Conservation (phyloP, 2,113 vertebrate genomes). For the Chlorodrepanis virens region DNA sequence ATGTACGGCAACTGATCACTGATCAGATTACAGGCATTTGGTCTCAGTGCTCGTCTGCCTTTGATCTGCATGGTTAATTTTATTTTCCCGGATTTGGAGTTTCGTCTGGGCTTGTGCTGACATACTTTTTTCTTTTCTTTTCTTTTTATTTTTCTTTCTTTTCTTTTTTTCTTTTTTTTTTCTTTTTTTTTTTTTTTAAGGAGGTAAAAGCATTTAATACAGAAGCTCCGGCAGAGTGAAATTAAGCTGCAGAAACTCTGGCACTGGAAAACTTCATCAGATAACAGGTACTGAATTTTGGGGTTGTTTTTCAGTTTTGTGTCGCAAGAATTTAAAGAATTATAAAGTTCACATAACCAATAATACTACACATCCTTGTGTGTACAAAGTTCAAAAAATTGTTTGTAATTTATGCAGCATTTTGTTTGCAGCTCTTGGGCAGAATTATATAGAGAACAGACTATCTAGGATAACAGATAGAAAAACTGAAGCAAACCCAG, state of each 20-base stretch:
- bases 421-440: not conserved
- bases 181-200: slow-evolving; percentile 49
- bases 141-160: slow-evolving; percentile 12
- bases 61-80: slow-evolving; percentile 86
- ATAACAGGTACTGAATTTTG: slow-evolving; percentile 67
- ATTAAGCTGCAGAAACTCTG: slow-evolving; percentile 49
- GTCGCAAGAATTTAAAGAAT: not conserved
- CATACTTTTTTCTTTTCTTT: slow-evolving; percentile 60
- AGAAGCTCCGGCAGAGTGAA: slow-evolving; percentile 60
- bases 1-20: slow-evolving; percentile 83
- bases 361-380: not conserved
- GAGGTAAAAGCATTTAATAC: slow-evolving; percentile 62
- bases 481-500: not conserved
- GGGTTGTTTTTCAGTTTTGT: not conserved
- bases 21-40: slow-evolving; percentile 89
- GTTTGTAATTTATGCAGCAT: not conserved
- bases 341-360: not conserved
- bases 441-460: not conserved
- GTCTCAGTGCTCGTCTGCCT: slow-evolving; percentile 80
- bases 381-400: not conserved
- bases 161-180: not conserved
- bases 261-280: slow-evolving; percentile 51
- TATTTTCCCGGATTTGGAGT: slow-evolving; percentile 80
- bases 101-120: slow-evolving; percentile 78
- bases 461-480: not conserved